Conservation (phyloP, 1,140 invertebrate species). For the Acyrthosiphon pisum region DNA sequence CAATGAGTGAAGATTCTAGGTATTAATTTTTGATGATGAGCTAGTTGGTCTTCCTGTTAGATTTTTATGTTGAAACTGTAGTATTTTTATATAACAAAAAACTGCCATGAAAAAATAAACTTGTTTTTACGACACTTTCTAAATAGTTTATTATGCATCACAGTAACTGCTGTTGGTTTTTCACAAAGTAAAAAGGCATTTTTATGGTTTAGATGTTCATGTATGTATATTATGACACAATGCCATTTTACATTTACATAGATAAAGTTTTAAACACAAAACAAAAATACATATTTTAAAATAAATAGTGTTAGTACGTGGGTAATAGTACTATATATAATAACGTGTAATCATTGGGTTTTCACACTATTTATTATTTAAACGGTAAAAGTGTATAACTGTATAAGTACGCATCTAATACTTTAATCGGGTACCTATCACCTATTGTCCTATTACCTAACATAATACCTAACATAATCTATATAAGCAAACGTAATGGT, state of each 20-base stretch:
- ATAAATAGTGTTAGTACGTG: not conserved
- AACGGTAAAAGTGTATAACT: not conserved
- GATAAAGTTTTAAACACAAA: slow-evolving; percentile 7
- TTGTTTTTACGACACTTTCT: not conserved
- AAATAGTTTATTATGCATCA: not conserved
- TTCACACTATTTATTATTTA: slow-evolving; percentile 1
- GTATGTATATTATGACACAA: not conserved
- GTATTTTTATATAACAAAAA: not conserved
- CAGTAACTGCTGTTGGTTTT: not conserved
- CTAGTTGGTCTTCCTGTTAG: not conserved
- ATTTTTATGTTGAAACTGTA: not conserved
- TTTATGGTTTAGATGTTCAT: not conserved
- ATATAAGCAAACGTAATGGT: not conserved
- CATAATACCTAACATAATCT: not conserved
- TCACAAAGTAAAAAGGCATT: not conserved
- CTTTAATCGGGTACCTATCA: not conserved
- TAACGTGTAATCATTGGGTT: slow-evolving; percentile 32
- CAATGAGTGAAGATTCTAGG: not conserved
- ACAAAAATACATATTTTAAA: slow-evolving; percentile 29
- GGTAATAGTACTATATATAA: not conserved
- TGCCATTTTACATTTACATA: not conserved
- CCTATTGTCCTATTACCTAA: not conserved
- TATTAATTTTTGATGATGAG: not conserved
- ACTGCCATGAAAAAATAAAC: not conserved
- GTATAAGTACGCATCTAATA: not conserved